A percentile compares a stretch with the other conserved stretches of the same genome.
These are phyloP conservation scores for Lasioglossum pauxillum DNA, from an alignment of 2,888 invertebrate genomes.

Conservation along the genomic window DNA sequence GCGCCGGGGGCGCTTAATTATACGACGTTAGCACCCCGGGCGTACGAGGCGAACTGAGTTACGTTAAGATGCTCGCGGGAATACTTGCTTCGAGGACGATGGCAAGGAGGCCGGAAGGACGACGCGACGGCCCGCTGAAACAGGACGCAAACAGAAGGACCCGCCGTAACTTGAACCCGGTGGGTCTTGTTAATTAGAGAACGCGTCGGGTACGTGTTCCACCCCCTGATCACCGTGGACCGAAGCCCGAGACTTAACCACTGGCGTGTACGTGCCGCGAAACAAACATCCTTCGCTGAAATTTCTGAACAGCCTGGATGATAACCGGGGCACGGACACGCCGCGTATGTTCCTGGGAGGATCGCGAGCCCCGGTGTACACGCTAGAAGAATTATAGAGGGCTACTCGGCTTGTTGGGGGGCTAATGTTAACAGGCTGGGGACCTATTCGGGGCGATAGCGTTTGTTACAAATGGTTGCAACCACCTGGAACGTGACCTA, in stretches of 20 bases:
- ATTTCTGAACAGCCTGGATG: constrained; percentile 12
- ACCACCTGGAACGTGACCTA: not conserved
- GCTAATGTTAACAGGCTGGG: not conserved
- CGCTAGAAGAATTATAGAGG: not conserved
- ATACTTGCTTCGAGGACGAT: constrained; percentile 64
- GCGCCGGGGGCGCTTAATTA: constrained; percentile 74
- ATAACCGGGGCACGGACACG: constrained; percentile 4
- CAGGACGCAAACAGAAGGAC: constrained; percentile 50
- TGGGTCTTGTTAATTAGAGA: constrained; percentile 73
- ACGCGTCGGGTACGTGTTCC: constrained; percentile 53
- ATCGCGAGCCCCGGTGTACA: not conserved
- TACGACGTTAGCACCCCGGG: constrained; percentile 66
- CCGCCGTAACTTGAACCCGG: constrained; percentile 68
- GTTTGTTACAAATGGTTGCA: not conserved
- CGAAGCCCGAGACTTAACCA: constrained; percentile 31
- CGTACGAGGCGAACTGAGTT: constrained; percentile 69
- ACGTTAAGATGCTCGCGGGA: constrained; percentile 74
- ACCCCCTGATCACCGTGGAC: constrained; percentile 57
- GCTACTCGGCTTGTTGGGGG: no score
- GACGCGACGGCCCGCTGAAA: constrained; percentile 16
- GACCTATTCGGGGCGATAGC: not conserved
- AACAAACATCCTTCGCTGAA: constrained; percentile 40
- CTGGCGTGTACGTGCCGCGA: constrained; percentile 4
- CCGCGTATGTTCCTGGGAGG: not conserved
- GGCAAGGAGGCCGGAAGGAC: constrained; percentile 39